Evolutionary conservation across 2,113 vertebrate genomes (phyloP).

Genomic region (Vombatus ursinus): DNA sequence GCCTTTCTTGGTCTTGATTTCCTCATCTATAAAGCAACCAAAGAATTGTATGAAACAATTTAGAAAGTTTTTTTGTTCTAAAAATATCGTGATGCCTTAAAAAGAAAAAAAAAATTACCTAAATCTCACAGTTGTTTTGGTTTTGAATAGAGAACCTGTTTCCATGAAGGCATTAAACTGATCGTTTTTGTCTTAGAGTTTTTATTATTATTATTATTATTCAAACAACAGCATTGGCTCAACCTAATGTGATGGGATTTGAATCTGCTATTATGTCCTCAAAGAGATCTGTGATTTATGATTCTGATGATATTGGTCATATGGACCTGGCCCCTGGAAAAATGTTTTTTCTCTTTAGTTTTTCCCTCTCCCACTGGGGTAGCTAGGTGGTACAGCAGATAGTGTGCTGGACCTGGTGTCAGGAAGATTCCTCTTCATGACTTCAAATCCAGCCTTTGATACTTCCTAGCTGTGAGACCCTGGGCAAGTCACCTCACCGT

Average conservation of each 20-base stretch:
- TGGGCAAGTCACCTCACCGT: background rate
- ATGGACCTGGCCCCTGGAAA: background rate
- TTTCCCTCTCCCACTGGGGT: background rate
- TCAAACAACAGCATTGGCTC: background rate
- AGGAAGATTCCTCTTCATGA: background rate
- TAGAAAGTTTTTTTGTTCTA: background rate
- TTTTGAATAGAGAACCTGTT: background rate
- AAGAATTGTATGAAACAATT: background rate
- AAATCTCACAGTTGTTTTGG: background rate
- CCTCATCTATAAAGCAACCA: background rate
- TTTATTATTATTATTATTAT: no score
- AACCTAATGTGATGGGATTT: background rate
- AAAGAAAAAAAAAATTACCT: background rate
- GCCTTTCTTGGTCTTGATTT: background rate
- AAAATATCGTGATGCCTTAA: background rate
- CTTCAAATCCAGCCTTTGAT: no score
- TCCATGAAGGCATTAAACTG: background rate
- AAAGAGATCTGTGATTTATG: constrained; percentile 36
- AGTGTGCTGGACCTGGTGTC: no score
- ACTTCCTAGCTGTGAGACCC: background rate
- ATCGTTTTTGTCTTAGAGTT: background rate
- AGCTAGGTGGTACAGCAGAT: background rate
- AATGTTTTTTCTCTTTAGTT: background rate
- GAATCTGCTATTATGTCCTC: background rate
- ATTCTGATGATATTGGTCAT: background rate